Percentiles rank a stretch among this genome's conserved stretches.
Conservation (phyloP, 2,797 vertebrate genomes). For the Buceros bicornis region DNA sequence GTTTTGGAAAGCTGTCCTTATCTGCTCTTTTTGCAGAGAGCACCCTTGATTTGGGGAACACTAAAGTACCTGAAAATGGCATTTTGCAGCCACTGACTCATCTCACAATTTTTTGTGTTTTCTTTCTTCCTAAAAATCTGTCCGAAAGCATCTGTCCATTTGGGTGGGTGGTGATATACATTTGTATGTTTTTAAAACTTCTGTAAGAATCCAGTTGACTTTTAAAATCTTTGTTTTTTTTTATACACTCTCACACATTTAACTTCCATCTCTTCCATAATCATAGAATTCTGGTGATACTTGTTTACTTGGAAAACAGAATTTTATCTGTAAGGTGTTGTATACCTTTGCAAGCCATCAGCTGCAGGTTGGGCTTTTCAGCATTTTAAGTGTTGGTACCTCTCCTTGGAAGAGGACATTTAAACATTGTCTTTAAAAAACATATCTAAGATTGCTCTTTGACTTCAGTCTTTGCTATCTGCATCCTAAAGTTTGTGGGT, state of each 20-base stretch:
- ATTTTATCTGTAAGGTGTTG: conserved; percentile 41
- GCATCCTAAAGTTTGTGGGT: not conserved
- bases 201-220: conserved; percentile 73
- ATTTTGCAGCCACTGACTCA: not conserved
- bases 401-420: not conserved
- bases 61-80: not conserved
- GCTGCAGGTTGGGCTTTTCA: not conserved
- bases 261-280: not conserved
- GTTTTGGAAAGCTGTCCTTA: not conserved
- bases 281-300: conserved; percentile 64
- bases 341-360: conserved; percentile 63
- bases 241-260: not conserved
- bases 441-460: not conserved
- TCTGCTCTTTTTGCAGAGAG: not conserved
- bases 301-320: conserved; percentile 37
- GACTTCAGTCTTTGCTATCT: not conserved
- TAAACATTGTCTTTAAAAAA: not conserved
- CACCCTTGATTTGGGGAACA: not conserved
- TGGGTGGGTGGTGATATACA: not conserved
- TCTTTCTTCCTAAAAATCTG: not conserved
- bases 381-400: not conserved
- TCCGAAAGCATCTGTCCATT: not conserved
- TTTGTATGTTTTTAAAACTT: not conserved
- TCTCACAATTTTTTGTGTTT: not conserved
- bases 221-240: conserved; percentile 47